Conservation (phyloP, 2,113 vertebrate species). For the Aphyosemion australe region DNA sequence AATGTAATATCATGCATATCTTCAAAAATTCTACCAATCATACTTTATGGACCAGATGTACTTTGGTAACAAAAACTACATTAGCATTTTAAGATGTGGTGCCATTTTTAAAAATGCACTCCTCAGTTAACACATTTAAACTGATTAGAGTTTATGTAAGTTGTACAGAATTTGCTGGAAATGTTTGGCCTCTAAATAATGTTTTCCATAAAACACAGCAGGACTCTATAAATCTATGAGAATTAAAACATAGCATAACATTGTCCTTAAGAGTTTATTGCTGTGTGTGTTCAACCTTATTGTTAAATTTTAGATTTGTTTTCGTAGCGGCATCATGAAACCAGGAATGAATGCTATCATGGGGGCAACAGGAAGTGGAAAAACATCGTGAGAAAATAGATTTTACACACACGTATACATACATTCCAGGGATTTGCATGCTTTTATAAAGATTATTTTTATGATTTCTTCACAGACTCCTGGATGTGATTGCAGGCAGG, state of each 20-base stretch:
- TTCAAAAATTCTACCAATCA: too few relatives aligned
- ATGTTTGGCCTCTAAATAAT: background rate
- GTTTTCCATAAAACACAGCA: background rate
- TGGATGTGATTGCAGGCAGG: constrained; percentile 81
- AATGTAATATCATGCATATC: too few relatives aligned
- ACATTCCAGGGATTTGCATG: background rate
- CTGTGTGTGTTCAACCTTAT: background rate
- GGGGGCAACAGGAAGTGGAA: constrained; percentile 84
- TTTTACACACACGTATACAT: background rate
- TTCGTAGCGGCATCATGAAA: constrained; percentile 81
- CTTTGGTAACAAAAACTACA: too few relatives aligned
- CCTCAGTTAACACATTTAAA: background rate
- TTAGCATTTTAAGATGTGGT: too few relatives aligned
- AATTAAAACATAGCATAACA: too few relatives aligned
- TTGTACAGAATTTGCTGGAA: background rate
- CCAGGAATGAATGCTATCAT: constrained; percentile 85
- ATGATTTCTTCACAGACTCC: constrained; percentile 61
- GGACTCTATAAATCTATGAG: background rate
- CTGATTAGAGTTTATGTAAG: too few relatives aligned
- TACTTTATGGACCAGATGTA: too few relatives aligned
- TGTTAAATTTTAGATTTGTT: too few relatives aligned
- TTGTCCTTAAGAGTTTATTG: background rate
- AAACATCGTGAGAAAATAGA: constrained; percentile 80
- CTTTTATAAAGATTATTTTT: background rate
- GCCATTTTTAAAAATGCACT: background rate